phyloP scores from a whole-genome alignment of 92 coral and sea anemone species.

The Bergia puertoricense region DNA sequence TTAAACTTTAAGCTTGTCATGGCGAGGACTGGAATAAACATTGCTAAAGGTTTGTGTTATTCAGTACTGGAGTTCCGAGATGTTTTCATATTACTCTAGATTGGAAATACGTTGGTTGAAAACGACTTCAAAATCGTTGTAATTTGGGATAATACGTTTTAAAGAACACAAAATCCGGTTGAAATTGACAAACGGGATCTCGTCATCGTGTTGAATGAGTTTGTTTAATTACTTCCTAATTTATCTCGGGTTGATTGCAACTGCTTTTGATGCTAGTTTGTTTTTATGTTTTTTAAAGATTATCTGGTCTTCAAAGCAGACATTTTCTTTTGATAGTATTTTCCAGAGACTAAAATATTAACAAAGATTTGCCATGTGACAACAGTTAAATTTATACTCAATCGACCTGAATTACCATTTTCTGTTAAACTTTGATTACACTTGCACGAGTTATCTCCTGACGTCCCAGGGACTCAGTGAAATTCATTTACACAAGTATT shows the following conservation, averaged over 20 bases:
- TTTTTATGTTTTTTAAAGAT: too few species aligned
- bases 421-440: too few species aligned
- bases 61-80: too few species aligned
- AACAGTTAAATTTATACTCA: too few species aligned
- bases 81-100: background rate
- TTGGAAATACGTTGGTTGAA: background rate
- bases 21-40: constrained; percentile 71
- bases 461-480: too few species aligned
- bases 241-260: background rate
- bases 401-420: background rate
- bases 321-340: background rate
- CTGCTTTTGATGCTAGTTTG: background rate
- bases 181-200: background rate
- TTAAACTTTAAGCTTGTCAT: constrained; percentile 93
- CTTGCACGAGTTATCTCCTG: too few species aligned
- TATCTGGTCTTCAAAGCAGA: too few species aligned
- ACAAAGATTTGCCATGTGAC: background rate
- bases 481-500: too few species aligned
- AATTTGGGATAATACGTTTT: constrained; percentile 6
- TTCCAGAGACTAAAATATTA: too few species aligned
- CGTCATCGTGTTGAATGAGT: background rate
- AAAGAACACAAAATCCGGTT: background rate
- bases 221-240: background rate
- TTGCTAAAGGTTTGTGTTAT: constrained; percentile 30
- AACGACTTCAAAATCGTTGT: background rate